A percentile compares a stretch with the other conserved stretches of the same genome.
These are phyloP conservation scores for Lagodon rhomboides DNA, from an alignment of 2,797 vertebrate genomes.

Conservation along the genomic window DNA sequence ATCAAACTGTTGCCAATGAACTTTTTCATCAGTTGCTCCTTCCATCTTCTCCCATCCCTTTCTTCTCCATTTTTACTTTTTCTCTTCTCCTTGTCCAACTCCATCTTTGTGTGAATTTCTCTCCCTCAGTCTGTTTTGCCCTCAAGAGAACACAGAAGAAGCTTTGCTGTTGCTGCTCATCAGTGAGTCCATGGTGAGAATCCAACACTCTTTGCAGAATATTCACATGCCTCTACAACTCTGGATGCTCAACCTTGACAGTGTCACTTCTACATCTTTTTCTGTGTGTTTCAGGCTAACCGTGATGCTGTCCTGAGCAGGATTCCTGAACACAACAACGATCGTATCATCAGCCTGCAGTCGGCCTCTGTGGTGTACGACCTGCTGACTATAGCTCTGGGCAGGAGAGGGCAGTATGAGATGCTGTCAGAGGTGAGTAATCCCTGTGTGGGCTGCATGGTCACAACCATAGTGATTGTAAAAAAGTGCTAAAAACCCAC, in stretches of 20 bases:
- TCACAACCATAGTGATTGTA: conserved; percentile 8
- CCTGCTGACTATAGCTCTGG: conserved; percentile 96
- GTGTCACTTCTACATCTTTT: not conserved
- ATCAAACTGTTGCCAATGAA: conserved; percentile 28
- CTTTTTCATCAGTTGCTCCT: conserved; percentile 20
- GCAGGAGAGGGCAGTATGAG: conserved; percentile 97
- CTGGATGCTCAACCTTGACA: not conserved
- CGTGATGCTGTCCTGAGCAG: conserved; percentile 97
- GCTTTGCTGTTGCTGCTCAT: conserved; percentile 96
- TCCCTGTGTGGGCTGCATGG: conserved; percentile 17
- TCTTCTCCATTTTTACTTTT: conserved; percentile 6
- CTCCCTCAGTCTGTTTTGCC: conserved; percentile 93
- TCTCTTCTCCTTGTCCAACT: conserved; percentile 8
- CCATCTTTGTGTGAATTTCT: conserved; percentile 25
- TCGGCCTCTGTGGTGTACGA: conserved; percentile 98
- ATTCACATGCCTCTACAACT: not conserved
- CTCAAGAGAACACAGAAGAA: conserved; percentile 99
- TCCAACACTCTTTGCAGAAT: conserved; percentile 6
- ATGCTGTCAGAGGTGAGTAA: conserved; percentile 96
- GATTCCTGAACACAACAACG: conserved; percentile 97
- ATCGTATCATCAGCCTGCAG: conserved; percentile 98
- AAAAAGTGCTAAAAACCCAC: conserved; percentile 25
- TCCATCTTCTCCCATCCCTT: conserved; percentile 1
- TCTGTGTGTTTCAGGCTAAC: conserved; percentile 82
- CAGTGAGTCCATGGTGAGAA: conserved; percentile 98